A percentile compares a stretch with the other conserved stretches of the same genome.
Conservation (phyloP, 1,140 invertebrate genomes). For the Probaryconus sp. region DNA sequence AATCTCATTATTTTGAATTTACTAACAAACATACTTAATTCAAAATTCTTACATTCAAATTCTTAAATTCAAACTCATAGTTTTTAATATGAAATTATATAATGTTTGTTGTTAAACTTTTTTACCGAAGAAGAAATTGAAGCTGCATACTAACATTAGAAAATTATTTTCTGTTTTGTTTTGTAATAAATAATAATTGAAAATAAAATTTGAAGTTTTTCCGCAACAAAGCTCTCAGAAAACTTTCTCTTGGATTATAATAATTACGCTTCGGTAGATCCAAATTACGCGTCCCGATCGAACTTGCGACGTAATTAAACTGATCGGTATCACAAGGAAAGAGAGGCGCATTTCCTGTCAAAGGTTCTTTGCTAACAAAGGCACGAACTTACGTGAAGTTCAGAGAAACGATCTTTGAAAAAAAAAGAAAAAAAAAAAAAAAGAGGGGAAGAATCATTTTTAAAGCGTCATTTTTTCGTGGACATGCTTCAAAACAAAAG, state of each 20-base stretch:
- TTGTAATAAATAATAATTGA: too few relatives aligned
- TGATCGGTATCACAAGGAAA: slow-evolving; percentile 7
- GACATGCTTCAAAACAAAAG: slow-evolving; percentile 34
- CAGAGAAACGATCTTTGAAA: slow-evolving; percentile 3
- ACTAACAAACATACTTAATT: too few relatives aligned
- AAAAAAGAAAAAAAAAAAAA: too few relatives aligned
- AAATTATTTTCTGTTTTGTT: too few relatives aligned
- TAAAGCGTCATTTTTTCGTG: slow-evolving; percentile 23
- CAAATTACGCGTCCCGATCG: slow-evolving; percentile 17
- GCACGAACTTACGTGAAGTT: slow-evolving; percentile 19
- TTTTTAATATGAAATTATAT: too few relatives aligned
- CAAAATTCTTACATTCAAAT: too few relatives aligned
- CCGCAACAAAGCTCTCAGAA: too few relatives aligned
- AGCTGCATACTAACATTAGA: too few relatives aligned
- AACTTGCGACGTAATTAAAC: slow-evolving; percentile 37
- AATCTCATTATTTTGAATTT: too few relatives aligned
- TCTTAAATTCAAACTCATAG: too few relatives aligned
- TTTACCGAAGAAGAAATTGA: too few relatives aligned
- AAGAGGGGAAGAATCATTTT: slow-evolving; percentile 21
- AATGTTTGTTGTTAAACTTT: too few relatives aligned
- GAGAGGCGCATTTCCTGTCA: slow-evolving; percentile 32
- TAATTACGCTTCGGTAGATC: neutral
- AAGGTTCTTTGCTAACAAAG: slow-evolving; percentile 36
- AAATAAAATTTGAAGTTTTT: neutral
- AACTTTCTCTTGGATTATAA: neutral